phyloP scores from a whole-genome alignment of 2,113 vertebrate genomes.

The Ciconia maguari region DNA sequence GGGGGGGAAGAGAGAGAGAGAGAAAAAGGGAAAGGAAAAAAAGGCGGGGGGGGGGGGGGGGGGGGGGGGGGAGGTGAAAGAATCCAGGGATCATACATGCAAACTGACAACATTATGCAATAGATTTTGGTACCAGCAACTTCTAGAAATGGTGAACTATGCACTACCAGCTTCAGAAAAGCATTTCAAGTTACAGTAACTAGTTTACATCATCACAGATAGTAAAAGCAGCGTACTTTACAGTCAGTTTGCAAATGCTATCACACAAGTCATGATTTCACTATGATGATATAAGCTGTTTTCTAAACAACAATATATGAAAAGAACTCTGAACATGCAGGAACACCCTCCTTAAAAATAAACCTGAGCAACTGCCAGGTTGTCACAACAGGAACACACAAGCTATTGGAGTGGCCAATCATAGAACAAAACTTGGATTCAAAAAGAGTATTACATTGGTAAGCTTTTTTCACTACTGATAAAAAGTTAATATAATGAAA shows the following conservation, averaged over 20 bases:
- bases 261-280: constrained; percentile 19
- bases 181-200: not conserved
- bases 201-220: not conserved
- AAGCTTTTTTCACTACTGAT: not conserved
- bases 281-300: constrained; percentile 4
- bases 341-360: constrained; percentile 43
- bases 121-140: not conserved
- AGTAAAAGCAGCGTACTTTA: constrained; percentile 9
- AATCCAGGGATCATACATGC: not conserved
- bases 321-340: not conserved
- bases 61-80: not conserved
- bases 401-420: not conserved
- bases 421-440: not conserved
- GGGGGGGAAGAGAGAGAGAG: too few relatives aligned
- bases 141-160: not conserved
- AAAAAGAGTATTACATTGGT: not conserved
- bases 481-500: not conserved
- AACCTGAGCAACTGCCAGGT: not conserved
- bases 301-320: constrained; percentile 2
- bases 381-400: not conserved
- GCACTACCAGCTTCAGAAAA: not conserved
- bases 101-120: not conserved
- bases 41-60: too few relatives aligned
- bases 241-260: constrained; percentile 23
- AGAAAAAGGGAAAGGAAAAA: too few relatives aligned